Conservation (phyloP, 2,797 vertebrate species). For the Propithecus perrieri region DNA sequence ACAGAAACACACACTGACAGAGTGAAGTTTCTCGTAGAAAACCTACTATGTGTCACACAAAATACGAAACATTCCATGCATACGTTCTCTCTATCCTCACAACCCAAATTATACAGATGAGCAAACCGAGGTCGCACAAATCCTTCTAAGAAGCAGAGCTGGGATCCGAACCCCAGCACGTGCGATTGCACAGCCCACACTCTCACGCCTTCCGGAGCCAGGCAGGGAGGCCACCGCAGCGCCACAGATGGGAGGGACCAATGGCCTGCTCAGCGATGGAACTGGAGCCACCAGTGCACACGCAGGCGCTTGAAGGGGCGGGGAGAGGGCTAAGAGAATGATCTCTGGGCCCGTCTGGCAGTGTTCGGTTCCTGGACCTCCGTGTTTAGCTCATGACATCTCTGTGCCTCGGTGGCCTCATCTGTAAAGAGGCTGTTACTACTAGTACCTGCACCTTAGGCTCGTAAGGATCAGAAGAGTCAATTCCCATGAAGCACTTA, state of each 20-base stretch:
- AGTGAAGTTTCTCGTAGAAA: neutral
- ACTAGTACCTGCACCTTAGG: neutral
- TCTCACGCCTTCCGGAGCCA: neutral
- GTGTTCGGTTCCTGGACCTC: fast-evolving
- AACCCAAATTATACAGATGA: neutral
- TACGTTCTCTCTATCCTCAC: fast-evolving
- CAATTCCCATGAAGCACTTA: fast-evolving
- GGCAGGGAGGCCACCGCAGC: fast-evolving
- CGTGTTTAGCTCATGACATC: fast-evolving
- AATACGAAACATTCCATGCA: fast-evolving
- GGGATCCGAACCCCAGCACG: neutral
- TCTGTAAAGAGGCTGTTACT: neutral
- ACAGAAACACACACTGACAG: neutral
- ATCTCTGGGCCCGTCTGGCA: fast-evolving
- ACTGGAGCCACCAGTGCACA: fast-evolving
- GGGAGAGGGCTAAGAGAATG: neutral
- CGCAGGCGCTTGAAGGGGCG: fast-evolving
- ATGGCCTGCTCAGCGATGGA: neutral
- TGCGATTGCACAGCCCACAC: fast-evolving
- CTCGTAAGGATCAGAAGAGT: neutral
- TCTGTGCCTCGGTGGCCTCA: neutral
- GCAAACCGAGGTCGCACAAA: neutral
- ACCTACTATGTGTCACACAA: neutral
- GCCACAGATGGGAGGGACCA: neutral
- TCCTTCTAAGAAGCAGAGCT: neutral